These are phyloP conservation scores for Tenthredo amoena DNA, from an alignment of 2,888 invertebrate genomes.

Conservation along the genomic window DNA sequence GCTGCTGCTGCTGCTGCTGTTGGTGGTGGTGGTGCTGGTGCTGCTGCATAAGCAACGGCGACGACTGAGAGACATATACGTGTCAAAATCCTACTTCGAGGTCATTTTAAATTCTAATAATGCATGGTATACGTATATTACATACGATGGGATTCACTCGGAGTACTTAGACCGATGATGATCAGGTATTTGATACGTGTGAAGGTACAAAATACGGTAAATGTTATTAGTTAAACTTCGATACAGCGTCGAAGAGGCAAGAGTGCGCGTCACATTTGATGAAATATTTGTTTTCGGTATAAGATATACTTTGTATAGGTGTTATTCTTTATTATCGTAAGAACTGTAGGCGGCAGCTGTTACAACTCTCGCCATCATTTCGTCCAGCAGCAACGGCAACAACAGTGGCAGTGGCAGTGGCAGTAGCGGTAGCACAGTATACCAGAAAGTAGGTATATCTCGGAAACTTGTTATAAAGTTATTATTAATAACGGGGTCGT, in stretches of 20 bases:
- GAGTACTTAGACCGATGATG: background rate
- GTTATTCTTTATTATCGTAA: slow-evolving; percentile 44
- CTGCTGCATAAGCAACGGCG: background rate
- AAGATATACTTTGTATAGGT: background rate
- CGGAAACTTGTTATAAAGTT: slow-evolving; percentile 11
- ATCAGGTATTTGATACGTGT: background rate
- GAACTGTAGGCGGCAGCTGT: slow-evolving; percentile 18
- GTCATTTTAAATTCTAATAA: background rate
- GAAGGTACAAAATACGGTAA: background rate
- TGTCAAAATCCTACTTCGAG: slow-evolving; percentile 2
- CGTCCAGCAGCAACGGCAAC: background rate
- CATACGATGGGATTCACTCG: background rate
- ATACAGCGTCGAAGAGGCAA: background rate
- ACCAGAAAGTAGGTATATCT: background rate
- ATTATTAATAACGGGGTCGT: slow-evolving; percentile 20
- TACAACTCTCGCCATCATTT: slow-evolving; percentile 5
- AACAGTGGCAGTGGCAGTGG: background rate
- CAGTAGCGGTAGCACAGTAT: background rate
- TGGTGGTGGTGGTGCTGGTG: background rate
- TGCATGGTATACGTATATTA: background rate
- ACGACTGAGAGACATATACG: background rate
- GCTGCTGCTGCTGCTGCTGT: background rate
- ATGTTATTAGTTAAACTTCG: background rate
- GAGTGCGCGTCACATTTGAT: slow-evolving; percentile 6
- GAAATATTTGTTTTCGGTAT: slow-evolving; percentile 37